Evolutionary conservation across 2,888 invertebrate species (phyloP), one percentile per base, ranked within the genome.

Genomic region (Cheilosia impressa): DNA sequence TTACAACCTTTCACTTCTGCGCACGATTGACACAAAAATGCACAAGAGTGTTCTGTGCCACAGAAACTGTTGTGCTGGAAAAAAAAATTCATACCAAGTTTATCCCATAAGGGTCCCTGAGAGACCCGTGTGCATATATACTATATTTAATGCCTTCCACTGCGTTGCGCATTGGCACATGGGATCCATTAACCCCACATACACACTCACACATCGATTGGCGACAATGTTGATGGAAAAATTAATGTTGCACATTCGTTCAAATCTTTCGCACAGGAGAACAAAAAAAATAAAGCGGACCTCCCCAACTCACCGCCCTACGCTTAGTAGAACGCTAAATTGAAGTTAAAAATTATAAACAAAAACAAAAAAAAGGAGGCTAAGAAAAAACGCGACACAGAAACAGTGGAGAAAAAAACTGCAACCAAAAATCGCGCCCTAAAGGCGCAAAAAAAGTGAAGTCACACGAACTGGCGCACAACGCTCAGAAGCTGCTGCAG

Each of bases 161-260:
- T 71, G 47, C 58, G 58, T 71, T 58, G 47, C 60, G 17, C 68
- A 68, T 58, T 65, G 60, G 60, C 55, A 75, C 69, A 63, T 71
- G 65, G 31, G 63, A 65, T 69, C 63, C 69, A 75, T 76, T 68
- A 75, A 81, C 75, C 57, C 41, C 63, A 43, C 43, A 27, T 17
- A 66, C 41, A 62, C 55, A 58, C 68, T 72, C 68, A 80, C 75
- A 68, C 80, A 62, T 24, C 27, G 66, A 50, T 10, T 73, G 62
- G 63, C 38, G 68, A 75, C 80, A 80, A 68, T 69, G 72, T 60
- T 81, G 81, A 81, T 75, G 80, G 69, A 50, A 76, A 76, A 76
- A 76, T 81, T 71, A 76, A 76, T 81, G 81, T 65, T 69, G 68
- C 69, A 75, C 69, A 34, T 68, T 66, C 22, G 17, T 17, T 68